Evolutionary conservation across 2,888 invertebrate species (phyloP), one percentile per base, ranked within the genome.

Genomic region (Pandemis heparana): DNA sequence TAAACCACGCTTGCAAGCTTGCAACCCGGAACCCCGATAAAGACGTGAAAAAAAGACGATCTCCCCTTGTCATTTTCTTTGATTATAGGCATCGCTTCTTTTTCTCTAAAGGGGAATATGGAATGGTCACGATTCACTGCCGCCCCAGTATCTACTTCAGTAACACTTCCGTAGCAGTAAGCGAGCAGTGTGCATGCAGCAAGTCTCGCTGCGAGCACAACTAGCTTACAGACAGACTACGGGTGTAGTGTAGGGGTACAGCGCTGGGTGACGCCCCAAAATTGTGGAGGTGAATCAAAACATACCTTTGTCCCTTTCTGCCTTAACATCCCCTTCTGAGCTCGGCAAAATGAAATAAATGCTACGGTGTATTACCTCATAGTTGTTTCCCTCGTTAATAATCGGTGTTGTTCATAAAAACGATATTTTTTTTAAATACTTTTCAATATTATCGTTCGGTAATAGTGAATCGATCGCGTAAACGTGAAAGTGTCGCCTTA

Each of bases 261-360:
- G 79, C 79, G 80, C 76, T 74, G 79, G 86, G 86, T 83, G 84
- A 89, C 90, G 91, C 90, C 91, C 88, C 87, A 82, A 89, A 85
- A 85, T 79, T 78, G 83, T 83, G 79, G 78, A 80, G 77, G 78
- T 78, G 79, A 79, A 79, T 78, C 78, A 77, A 76, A 79, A 80
- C 75, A 80, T 89, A 84, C 78, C 72, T 81, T 85, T 82, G 87
- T 92, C 92, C 89, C 91, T 87, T 83, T 92, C 91, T 82, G 77
- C 79, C 89, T 72, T 78, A 83, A 78, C 79, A 81, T 82, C 82
- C 82, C 79, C 79, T 82, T 78, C 77, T 75, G 78, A 81, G 51
- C 78, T 79, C 75, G 79, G 80, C 78, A 81, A 80, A 80, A 85
- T 81, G 81, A 82, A 84, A 85, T 81, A 80, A 82, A 85, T 80